phyloP scores from a whole-genome alignment of 2,113 vertebrate species.

The Alces alces region DNA sequence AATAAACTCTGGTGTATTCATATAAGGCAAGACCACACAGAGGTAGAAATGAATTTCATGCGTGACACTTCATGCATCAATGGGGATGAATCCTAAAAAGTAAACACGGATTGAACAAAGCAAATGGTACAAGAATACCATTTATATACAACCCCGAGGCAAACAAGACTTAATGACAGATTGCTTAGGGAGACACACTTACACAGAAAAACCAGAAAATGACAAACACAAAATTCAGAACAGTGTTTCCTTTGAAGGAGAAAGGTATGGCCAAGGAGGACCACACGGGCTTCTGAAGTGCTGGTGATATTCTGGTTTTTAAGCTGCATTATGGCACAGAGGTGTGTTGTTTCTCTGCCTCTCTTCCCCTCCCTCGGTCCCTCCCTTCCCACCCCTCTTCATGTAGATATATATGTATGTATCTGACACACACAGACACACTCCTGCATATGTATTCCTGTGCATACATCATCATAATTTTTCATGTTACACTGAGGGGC shows the following conservation, averaged over 20 bases:
- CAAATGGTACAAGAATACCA: conserved; percentile 12
- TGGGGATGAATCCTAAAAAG: background rate
- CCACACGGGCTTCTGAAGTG: background rate
- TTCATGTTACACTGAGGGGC: background rate
- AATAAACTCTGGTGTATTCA: background rate
- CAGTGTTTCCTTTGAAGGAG: background rate
- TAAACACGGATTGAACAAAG: background rate
- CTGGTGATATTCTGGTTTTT: background rate
- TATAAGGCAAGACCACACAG: background rate
- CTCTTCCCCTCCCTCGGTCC: background rate
- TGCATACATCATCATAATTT: background rate
- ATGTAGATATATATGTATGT: background rate
- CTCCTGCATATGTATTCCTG: background rate
- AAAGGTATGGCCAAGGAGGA: too few relatives aligned
- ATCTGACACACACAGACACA: background rate
- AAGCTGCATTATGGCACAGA: background rate
- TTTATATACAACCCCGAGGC: background rate
- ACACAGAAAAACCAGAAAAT: conserved; percentile 20
- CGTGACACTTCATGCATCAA: background rate
- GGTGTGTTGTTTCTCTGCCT: background rate
- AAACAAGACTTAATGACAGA: conserved; percentile 29
- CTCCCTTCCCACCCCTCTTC: background rate
- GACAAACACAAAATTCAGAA: background rate
- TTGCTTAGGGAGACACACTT: background rate
- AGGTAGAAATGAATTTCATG: background rate